These are phyloP conservation scores for Samia ricini DNA, from an alignment of 1,140 invertebrate genomes.

Conservation along the genomic window DNA sequence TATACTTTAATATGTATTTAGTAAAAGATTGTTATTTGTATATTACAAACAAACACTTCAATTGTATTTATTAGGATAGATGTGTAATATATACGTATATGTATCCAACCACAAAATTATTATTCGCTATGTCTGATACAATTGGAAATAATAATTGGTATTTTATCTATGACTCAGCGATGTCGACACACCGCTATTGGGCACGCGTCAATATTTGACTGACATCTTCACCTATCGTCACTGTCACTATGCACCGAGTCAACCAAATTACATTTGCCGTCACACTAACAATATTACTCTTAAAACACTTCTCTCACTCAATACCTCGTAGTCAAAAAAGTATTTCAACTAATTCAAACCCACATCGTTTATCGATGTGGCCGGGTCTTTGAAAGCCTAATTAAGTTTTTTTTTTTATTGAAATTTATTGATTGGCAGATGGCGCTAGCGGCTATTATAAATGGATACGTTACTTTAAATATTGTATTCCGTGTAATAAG, in stretches of 20 bases:
- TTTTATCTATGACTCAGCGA: constrained; percentile 45
- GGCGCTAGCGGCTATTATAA: constrained; percentile 68
- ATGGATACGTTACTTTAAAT: constrained; percentile 65
- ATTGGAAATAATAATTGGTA: constrained; percentile 68
- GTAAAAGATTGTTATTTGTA: no score
- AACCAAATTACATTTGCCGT: constrained; percentile 32
- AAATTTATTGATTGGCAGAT: constrained; percentile 71
- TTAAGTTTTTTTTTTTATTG: constrained; percentile 72
- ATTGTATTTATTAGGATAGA: no score
- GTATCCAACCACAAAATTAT: neutral
- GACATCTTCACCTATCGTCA: constrained; percentile 68
- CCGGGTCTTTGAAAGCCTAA: constrained; percentile 70
- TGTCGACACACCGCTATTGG: constrained; percentile 46
- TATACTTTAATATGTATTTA: no score
- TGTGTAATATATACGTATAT: neutral
- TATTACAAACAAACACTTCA: no score
- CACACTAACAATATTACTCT: neutral
- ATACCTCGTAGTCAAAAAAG: neutral
- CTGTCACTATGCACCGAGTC: constrained; percentile 56
- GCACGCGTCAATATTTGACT: constrained; percentile 70
- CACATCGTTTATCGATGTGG: constrained; percentile 37
- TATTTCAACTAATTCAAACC: neutral
- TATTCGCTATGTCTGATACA: neutral
- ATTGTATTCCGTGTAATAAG: constrained; percentile 25
- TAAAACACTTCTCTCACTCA: neutral